Evolutionary conservation across 2,113 vertebrate genomes (phyloP), one percentile per base, ranked within the genome.

Genomic region (Sinocyclocheilus grahami): DNA sequence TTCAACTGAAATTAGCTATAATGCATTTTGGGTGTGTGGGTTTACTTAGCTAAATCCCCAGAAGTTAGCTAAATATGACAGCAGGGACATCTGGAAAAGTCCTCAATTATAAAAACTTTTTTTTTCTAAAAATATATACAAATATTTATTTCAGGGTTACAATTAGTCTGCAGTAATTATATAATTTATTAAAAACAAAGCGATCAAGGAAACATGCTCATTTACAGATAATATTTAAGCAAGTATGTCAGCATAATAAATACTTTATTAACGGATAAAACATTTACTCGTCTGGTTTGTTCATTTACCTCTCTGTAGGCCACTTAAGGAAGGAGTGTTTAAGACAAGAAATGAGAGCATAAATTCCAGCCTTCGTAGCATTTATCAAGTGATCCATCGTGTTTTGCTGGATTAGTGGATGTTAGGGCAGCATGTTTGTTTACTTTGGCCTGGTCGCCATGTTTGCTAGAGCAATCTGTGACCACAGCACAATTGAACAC

Each of bases 351-450:
- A 53, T 12, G 62, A 74, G 20, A 69, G 42, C 22, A 46, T 42
- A 75, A 69, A 83, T 82, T 63, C 33, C 77, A 67, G 46, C 77
- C 71, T 67, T 20, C 10, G 24, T 83, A 83, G 58, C 65, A 86
- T 84, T 83, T 86, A 79, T 84, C 85, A 90, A 76, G 82, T 78
- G 82, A 83, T 78, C 84, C 63, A 74, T 53, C 80, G 69, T 80
- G 58, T 83, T 87, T 84, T 85, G 77, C 46, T 85, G 72, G 80
- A 89, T 88, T 87, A 89, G 81, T 71, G 30, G 65, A 67, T 86
- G 87, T 84, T 78, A 88, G 80, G 78, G 84, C 63, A 71, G 83
- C 60, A 82, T 76, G 78, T 89, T 84, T 90, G 84, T 91, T 87
- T 87, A 82, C 58, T 84, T 75, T 84, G 89, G 84, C 86, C 65